Conservation (phyloP, 2,888 invertebrate species). For the Scrobipalpa costella region DNA sequence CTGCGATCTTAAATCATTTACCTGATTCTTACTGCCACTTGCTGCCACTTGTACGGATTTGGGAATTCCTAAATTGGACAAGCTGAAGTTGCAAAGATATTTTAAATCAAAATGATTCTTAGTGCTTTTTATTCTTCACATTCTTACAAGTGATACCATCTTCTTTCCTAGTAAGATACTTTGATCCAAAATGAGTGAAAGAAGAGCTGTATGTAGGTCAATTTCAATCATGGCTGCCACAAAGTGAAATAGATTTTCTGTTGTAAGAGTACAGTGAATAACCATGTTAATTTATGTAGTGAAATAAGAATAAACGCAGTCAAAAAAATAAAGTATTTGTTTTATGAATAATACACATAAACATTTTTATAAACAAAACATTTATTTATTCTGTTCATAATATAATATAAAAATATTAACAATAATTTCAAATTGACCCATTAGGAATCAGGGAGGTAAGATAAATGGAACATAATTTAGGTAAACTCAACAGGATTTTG, state of each 20-base stretch:
- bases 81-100: background rate
- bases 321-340: background rate
- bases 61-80: too few relatives aligned
- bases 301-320: slow-evolving; percentile 21
- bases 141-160: slow-evolving; percentile 1
- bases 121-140: background rate
- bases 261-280: slow-evolving; percentile 20
- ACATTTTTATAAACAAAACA: slow-evolving; percentile 19
- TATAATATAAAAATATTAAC: slow-evolving; percentile 14
- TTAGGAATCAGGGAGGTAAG: background rate
- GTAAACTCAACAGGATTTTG: background rate
- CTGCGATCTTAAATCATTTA: slow-evolving; percentile 74
- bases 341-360: background rate
- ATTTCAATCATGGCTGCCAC: slow-evolving; percentile 8
- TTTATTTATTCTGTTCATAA: slow-evolving; percentile 10
- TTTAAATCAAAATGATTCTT: background rate
- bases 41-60: slow-evolving; percentile 9
- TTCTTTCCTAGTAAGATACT: too few relatives aligned
- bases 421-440: slow-evolving; percentile 15
- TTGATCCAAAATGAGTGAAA: background rate
- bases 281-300: slow-evolving; percentile 25
- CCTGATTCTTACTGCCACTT: slow-evolving; percentile 2
- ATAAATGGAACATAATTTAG: background rate
- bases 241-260: slow-evolving; percentile 3
- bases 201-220: background rate